Conservation (phyloP, 2,888 invertebrate species). For the Heteromurus nitidus region DNA sequence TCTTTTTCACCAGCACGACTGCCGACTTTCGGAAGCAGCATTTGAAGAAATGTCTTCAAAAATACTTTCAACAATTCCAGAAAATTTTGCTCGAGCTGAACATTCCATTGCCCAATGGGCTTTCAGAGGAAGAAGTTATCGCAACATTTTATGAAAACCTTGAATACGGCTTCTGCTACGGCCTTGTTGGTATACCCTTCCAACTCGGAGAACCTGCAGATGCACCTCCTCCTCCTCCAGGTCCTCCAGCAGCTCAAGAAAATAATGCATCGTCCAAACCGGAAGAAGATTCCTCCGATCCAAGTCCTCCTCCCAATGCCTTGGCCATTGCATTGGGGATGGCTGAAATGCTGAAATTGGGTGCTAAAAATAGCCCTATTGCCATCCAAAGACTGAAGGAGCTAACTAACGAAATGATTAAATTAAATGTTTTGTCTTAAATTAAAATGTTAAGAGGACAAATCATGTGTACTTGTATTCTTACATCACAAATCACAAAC, state of each 20-base stretch:
- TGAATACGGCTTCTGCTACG: slow-evolving; percentile 48
- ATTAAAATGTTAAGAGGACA: too few relatives aligned
- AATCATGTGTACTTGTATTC: too few relatives aligned
- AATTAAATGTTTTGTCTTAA: slow-evolving; percentile 46
- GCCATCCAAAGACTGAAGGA: slow-evolving; percentile 57
- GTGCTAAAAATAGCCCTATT: slow-evolving; percentile 43
- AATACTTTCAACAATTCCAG: slow-evolving; percentile 22
- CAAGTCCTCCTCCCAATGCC: neutral
- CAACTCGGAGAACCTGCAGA: slow-evolving; percentile 52
- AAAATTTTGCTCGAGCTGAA: neutral
- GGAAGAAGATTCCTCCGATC: neutral
- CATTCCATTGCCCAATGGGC: slow-evolving; percentile 16
- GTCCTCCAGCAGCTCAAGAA: neutral
- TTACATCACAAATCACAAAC: too few relatives aligned
- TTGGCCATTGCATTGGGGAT: neutral
- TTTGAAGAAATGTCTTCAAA: slow-evolving; percentile 27
- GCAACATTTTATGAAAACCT: slow-evolving; percentile 57
- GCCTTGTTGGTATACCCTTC: slow-evolving; percentile 63
- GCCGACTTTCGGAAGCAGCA: slow-evolving; percentile 61
- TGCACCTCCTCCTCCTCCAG: neutral
- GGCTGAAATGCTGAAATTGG: slow-evolving; percentile 25
- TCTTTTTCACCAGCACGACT: slow-evolving; percentile 66
- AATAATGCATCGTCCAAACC: too few relatives aligned
- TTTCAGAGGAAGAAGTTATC: slow-evolving; percentile 52
- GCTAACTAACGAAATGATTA: slow-evolving; percentile 58